Conservation (phyloP, 2,888 invertebrate genomes). For the Hoplodrina ambigua region DNA sequence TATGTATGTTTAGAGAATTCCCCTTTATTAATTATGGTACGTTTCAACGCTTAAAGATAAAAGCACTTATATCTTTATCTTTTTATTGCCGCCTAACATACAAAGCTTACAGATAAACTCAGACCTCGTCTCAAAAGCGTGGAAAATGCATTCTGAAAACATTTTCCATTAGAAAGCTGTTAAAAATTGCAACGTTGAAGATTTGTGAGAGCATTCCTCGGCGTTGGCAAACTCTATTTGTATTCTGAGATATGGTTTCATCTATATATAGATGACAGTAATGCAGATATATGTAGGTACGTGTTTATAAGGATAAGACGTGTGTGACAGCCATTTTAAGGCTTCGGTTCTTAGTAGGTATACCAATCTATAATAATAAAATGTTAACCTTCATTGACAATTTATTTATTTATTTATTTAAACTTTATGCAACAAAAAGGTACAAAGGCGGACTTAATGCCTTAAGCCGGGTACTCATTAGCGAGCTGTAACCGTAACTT, state of each 20-base stretch:
- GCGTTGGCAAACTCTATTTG: conserved; percentile 23
- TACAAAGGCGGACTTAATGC: no score
- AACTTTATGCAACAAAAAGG: no score
- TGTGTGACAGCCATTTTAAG: not conserved
- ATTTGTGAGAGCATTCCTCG: conserved; percentile 39
- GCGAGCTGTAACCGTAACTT: no score
- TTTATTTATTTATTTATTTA: no score
- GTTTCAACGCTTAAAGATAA: not conserved
- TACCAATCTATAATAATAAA: no score
- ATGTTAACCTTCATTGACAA: no score
- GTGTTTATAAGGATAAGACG: not conserved
- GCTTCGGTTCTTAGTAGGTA: no score
- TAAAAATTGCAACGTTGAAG: conserved; percentile 42
- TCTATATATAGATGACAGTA: not conserved
- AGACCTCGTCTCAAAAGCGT: conserved; percentile 19
- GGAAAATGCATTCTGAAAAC: conserved; percentile 28
- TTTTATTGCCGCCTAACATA: not conserved
- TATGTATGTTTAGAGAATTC: no score
- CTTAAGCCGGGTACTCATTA: no score
- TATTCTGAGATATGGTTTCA: conserved; percentile 26
- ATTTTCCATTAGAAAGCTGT: conserved; percentile 25
- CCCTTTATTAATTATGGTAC: no score
- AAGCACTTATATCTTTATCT: not conserved
- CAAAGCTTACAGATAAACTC: conserved; percentile 4
- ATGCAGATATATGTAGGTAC: conserved; percentile 6